phyloP scores from a whole-genome alignment of 2,888 invertebrate genomes.

The Harpalus rufipes region DNA sequence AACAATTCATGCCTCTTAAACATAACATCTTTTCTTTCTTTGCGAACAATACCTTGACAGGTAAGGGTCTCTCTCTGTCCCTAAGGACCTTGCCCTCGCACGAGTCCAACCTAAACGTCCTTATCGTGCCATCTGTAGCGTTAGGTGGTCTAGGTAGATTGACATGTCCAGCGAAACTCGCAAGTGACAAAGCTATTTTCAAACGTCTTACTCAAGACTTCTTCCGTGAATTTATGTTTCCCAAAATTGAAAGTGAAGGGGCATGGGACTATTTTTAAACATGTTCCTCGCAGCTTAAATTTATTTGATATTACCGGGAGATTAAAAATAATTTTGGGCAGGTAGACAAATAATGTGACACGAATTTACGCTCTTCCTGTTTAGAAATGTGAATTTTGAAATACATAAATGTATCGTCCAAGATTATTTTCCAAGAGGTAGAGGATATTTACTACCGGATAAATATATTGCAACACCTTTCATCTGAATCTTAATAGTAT shows the following conservation, averaged over 20 bases:
- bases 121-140: conserved; percentile 32
- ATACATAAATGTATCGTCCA: not conserved
- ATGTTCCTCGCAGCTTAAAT: conserved; percentile 30
- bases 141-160: conserved; percentile 37
- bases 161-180: conserved; percentile 31
- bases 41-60: conserved; percentile 16
- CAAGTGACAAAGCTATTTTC: conserved; percentile 56
- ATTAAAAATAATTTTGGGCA: conserved; percentile 42
- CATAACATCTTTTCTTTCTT: not conserved
- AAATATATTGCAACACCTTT: no score
- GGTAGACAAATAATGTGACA: conserved; percentile 30
- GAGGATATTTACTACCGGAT: not conserved
- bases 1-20: conserved; percentile 26
- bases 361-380: conserved; percentile 15
- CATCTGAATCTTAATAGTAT: no score
- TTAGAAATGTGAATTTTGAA: not conserved
- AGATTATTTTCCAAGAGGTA: not conserved
- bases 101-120: conserved; percentile 26
- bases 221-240: conserved; percentile 57
- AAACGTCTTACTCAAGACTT: conserved; percentile 49
- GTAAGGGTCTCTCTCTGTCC: conserved; percentile 5
- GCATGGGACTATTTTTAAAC: conserved; percentile 44
- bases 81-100: conserved; percentile 6
- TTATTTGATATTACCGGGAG: conserved; percentile 45
- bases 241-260: conserved; percentile 51